Evolutionary conservation across 2,797 vertebrate species (phyloP).

Genomic region (Macropus fuliginosus): DNA sequence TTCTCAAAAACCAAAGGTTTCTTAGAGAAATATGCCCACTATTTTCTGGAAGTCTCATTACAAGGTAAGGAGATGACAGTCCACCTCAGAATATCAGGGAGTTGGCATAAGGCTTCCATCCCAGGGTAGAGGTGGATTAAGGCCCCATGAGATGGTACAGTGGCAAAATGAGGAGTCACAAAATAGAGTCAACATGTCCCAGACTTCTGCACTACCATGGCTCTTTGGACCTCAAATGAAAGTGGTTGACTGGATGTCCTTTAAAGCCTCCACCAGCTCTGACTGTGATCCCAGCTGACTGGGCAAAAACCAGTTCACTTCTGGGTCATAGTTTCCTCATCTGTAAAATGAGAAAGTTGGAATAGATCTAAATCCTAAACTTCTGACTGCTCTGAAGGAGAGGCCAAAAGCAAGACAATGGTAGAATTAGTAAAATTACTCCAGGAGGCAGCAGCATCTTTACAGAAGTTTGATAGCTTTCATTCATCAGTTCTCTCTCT

Average conservation of each 20-base stretch:
- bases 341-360: neutral
- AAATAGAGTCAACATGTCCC: neutral
- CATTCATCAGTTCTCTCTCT: neutral
- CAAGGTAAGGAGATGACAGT: slow-evolving; percentile 87
- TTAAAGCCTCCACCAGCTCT: neutral
- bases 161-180: neutral
- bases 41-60: slow-evolving; percentile 93
- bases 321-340: neutral
- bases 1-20: slow-evolving; percentile 91
- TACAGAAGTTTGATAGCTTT: neutral
- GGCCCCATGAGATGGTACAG: neutral
- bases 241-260: neutral
- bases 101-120: neutral
- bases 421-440: neutral
- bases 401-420: neutral
- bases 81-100: neutral
- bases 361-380: neutral
- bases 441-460: neutral
- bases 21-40: slow-evolving; percentile 94
- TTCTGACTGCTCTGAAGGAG: neutral
- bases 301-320: neutral
- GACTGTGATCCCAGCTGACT: neutral
- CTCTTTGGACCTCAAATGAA: neutral
- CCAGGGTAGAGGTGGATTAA: neutral
- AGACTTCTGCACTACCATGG: neutral